A percentile compares a stretch with the other conserved stretches of the same genome.
These are phyloP conservation scores for Xestia c-nigrum DNA, from an alignment of 2,888 invertebrate species.

Conservation along the genomic window DNA sequence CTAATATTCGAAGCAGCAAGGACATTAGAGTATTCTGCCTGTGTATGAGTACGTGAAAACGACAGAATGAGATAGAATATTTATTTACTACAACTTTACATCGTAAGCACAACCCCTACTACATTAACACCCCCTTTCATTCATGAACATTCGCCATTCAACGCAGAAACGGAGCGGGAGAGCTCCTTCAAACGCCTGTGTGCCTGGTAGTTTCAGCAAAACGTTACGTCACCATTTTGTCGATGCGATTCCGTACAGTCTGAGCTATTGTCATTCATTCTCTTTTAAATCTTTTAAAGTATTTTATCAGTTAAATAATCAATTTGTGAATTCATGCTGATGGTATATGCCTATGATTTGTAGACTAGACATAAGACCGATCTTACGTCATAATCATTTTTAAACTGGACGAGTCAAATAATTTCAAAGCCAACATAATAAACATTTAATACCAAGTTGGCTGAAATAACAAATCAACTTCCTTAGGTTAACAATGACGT, in stretches of 20 bases:
- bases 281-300: neutral
- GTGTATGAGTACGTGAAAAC: neutral
- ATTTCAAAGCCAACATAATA: slow-evolving; percentile 48
- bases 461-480: slow-evolving; percentile 58
- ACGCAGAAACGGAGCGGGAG: slow-evolving; percentile 4
- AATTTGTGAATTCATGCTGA: neutral
- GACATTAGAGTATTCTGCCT: neutral
- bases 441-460: slow-evolving; percentile 53
- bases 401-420: slow-evolving; percentile 29
- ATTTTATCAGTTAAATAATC: neutral
- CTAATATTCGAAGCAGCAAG: neutral
- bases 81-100: slow-evolving; percentile 25
- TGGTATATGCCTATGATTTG: neutral
- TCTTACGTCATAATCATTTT: slow-evolving; percentile 17
- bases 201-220: slow-evolving; percentile 77
- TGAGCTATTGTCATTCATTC: slow-evolving; percentile 4
- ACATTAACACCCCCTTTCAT: slow-evolving; percentile 36
- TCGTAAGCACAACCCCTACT: slow-evolving; percentile 18
- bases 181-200: slow-evolving; percentile 68
- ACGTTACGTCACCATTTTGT: slow-evolving; percentile 80
- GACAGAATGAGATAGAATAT: slow-evolving; percentile 7
- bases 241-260: slow-evolving; percentile 37
- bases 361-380: neutral
- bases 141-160: slow-evolving; percentile 30
- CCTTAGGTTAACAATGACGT: slow-evolving; percentile 58